Conservation (phyloP, 2,113 vertebrate genomes). For the Procavia capensis region DNA sequence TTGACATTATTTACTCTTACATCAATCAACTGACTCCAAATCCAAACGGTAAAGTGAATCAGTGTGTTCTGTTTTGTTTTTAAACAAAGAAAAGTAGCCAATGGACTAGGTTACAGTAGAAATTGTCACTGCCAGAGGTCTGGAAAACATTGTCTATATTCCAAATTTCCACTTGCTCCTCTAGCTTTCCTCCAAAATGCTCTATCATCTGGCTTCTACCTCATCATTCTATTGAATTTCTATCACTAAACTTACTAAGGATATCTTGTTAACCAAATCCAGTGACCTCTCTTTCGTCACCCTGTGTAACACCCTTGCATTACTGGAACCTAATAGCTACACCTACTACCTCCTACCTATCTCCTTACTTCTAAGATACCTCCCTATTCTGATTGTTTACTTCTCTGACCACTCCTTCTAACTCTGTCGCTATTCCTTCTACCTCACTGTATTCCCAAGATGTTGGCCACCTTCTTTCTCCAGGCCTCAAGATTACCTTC, state of each 20-base stretch:
- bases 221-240: not conserved
- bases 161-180: not conserved
- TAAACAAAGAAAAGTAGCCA: not conserved
- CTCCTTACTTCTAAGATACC: not conserved
- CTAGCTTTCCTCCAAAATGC: not conserved
- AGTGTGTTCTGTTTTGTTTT: not conserved
- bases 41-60: not conserved
- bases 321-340: not conserved
- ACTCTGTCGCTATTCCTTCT: not conserved
- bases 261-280: slow-evolving; percentile 17
- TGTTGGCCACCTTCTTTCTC: not conserved
- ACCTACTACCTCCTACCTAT: not conserved
- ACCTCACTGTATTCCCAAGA: not conserved
- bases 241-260: not conserved
- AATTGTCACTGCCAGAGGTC: not conserved
- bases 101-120: not conserved
- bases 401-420: not conserved
- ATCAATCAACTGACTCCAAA: not conserved
- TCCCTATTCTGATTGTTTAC: not conserved
- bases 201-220: not conserved
- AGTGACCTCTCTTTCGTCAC: not conserved
- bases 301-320: not conserved
- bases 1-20: not conserved
- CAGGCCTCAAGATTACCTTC: not conserved
- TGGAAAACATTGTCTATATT: slow-evolving; percentile 21